Conservation (phyloP, 1,140 invertebrate genomes). For the Cotesia typhae region DNA sequence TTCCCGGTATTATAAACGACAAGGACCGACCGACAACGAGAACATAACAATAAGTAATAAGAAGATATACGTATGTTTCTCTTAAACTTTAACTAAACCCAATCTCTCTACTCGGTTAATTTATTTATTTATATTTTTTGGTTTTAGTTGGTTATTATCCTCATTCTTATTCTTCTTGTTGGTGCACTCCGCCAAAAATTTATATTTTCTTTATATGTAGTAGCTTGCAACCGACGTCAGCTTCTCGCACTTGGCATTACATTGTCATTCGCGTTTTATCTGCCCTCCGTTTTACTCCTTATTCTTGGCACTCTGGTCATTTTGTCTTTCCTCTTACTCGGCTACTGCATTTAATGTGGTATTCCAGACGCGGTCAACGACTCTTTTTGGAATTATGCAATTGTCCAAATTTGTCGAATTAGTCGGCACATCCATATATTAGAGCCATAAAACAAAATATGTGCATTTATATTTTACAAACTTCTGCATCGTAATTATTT, state of each 20-base stretch:
- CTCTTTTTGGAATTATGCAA: constrained; percentile 62
- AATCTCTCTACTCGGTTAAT: constrained; percentile 11
- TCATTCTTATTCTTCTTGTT: background rate
- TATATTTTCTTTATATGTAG: constrained; percentile 21
- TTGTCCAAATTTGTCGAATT: constrained; percentile 62
- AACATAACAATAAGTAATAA: constrained; percentile 14
- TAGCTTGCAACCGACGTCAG: constrained; percentile 18
- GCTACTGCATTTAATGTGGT: constrained; percentile 19
- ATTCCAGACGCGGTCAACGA: constrained; percentile 56
- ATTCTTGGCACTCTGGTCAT: constrained; percentile 30
- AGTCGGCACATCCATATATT: constrained; percentile 41
- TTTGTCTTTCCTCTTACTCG: constrained; percentile 26
- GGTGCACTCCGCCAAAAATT: too few species aligned
- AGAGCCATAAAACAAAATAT: background rate
- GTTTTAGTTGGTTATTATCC: constrained; percentile 29
- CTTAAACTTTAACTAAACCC: background rate
- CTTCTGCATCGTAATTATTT: constrained; percentile 5
- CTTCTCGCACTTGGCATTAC: constrained; percentile 27
- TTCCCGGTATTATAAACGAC: constrained; percentile 54
- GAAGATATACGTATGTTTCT: constrained; percentile 32
- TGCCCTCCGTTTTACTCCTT: too few species aligned
- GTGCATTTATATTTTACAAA: constrained; percentile 12
- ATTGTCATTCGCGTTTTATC: too few species aligned
- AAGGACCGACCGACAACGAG: constrained; percentile 27
- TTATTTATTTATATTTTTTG: constrained; percentile 23